Percentiles rank a stretch among this genome's conserved stretches.
Conservation (phyloP, 2,888 invertebrate genomes). For the Conomelus anceps region DNA sequence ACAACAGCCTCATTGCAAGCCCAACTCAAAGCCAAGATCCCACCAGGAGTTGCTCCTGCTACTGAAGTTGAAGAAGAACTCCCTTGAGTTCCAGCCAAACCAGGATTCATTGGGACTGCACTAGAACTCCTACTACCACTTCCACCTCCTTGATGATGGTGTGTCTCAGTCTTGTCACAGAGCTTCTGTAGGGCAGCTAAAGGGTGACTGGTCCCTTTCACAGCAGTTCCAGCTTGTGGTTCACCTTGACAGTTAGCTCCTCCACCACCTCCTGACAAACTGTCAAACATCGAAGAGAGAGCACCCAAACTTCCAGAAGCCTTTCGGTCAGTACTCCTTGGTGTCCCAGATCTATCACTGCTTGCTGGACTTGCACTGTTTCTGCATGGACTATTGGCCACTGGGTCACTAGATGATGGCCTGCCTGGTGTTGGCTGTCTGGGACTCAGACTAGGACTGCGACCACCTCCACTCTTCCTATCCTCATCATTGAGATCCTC, state of each 20-base stretch:
- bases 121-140: conserved; percentile 36
- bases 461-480: conserved; percentile 30
- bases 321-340: conserved; percentile 54
- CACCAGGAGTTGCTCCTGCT: conserved; percentile 65
- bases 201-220: conserved; percentile 76
- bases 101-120: conserved; percentile 33
- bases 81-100: conserved; percentile 40
- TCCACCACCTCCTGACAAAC: conserved; percentile 54
- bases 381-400: conserved; percentile 53
- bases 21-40: conserved; percentile 87
- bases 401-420: conserved; percentile 30
- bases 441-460: conserved; percentile 24
- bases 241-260: conserved; percentile 35
- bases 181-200: conserved; percentile 90
- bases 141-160: conserved; percentile 43
- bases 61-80: conserved; percentile 36
- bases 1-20: conserved; percentile 89
- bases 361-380: conserved; percentile 63
- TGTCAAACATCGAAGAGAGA: conserved; percentile 85
- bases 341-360: conserved; percentile 69
- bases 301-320: conserved; percentile 64
- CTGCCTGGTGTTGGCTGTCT: conserved; percentile 35
- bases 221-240: conserved; percentile 50
- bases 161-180: conserved; percentile 88
- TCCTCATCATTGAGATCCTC: conserved; percentile 32